Percentiles rank a stretch among this genome's conserved stretches.
Evolutionary conservation across 2,888 invertebrate species (phyloP).

Genomic region (Lysandra coridon): DNA sequence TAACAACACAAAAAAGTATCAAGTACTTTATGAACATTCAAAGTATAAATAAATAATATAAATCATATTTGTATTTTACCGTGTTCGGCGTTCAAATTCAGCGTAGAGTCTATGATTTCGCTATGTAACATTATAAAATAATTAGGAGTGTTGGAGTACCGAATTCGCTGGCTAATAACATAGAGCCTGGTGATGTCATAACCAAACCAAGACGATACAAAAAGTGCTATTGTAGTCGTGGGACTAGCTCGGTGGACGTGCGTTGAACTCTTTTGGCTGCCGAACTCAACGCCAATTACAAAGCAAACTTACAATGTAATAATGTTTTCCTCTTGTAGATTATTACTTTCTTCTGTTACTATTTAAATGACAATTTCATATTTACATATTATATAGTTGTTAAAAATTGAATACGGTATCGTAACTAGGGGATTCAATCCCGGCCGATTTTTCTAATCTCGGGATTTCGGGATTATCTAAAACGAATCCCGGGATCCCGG

Average conservation of each 20-base stretch:
- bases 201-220: constrained; percentile 71
- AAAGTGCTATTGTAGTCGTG: constrained; percentile 77
- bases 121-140: constrained; percentile 14
- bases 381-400: no score
- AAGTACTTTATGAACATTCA: no score
- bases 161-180: constrained; percentile 24
- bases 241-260: constrained; percentile 68
- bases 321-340: not conserved
- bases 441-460: no score
- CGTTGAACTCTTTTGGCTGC: constrained; percentile 76
- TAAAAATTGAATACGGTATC: no score
- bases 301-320: constrained; percentile 46
- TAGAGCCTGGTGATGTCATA: constrained; percentile 68
- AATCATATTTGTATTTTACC: not conserved
- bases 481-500: no score
- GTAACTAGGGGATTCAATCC: no score
- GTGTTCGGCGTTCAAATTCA: not conserved
- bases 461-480: no score
- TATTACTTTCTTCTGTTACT: not conserved
- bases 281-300: constrained; percentile 71
- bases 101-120: constrained; percentile 27
- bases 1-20: no score
- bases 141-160: not conserved
- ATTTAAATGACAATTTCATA: not conserved
- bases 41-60: no score